Percentiles rank a stretch among this genome's conserved stretches.
phyloP scores from a whole-genome alignment of 1,140 invertebrate species.

The Polyergus mexicanus region DNA sequence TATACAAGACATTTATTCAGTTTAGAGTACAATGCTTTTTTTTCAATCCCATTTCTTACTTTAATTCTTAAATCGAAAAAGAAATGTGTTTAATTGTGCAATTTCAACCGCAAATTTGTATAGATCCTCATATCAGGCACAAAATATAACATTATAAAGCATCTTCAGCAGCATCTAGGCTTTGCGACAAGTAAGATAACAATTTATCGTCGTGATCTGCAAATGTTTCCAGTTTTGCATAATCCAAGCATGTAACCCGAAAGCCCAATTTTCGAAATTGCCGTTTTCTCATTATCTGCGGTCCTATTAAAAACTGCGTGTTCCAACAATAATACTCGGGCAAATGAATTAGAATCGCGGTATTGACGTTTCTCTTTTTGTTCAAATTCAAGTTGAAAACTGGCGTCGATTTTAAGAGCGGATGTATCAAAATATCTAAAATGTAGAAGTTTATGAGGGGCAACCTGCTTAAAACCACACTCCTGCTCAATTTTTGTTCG shows the following conservation, averaged over 20 bases:
- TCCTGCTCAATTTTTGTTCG: conserved; percentile 84
- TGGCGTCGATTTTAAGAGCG: conserved; percentile 76
- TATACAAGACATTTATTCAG: conserved; percentile 61
- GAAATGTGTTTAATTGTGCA: not conserved
- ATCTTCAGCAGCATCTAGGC: conserved; percentile 77
- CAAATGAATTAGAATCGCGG: conserved; percentile 88
- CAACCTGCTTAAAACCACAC: conserved; percentile 87
- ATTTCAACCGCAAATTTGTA: conserved; percentile 16
- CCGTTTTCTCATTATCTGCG: conserved; percentile 88
- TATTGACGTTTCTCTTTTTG: conserved; percentile 82
- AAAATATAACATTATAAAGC: conserved; percentile 60
- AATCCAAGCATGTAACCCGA: conserved; percentile 89
- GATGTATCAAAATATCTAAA: conserved; percentile 89
- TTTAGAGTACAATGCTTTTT: conserved; percentile 23
- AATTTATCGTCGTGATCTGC: conserved; percentile 82
- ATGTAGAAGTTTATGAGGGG: conserved; percentile 88
- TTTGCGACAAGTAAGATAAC: conserved; percentile 83
- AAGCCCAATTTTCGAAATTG: conserved; percentile 89
- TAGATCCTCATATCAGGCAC: not conserved
- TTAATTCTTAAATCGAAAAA: too few species aligned
- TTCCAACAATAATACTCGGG: conserved; percentile 90
- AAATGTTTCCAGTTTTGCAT: conserved; percentile 86
- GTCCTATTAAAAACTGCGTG: conserved; percentile 87
- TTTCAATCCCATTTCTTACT: not conserved
- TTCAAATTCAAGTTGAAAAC: conserved; percentile 85